Evolutionary conservation across 2,888 invertebrate species (phyloP).

Genomic region (Chaetogeoica ovagalla): DNA sequence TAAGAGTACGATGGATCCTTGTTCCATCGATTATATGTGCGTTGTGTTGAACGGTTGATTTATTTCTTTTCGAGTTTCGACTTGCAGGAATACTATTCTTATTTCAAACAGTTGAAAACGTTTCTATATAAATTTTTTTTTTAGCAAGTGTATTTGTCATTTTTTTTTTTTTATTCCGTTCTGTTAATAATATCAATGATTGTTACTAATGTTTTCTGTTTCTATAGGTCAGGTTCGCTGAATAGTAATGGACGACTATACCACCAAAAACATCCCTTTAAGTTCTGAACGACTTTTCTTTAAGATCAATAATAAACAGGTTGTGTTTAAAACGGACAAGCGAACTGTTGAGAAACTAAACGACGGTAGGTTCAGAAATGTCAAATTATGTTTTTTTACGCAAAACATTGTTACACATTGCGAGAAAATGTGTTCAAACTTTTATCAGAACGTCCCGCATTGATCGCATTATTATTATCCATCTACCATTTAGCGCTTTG

Average conservation of each 20-base stretch:
- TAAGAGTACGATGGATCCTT: not conserved
- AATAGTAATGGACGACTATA: slow-evolving; percentile 16
- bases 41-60: slow-evolving; percentile 32
- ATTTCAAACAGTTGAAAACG: slow-evolving; percentile 3
- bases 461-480: no score
- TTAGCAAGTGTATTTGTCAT: not conserved
- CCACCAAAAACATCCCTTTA: not conserved
- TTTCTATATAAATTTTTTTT: no score
- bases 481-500: no score
- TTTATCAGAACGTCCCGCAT: not conserved
- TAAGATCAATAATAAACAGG: slow-evolving; percentile 51
- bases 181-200: not conserved
- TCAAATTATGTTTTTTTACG: not conserved
- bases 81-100: not conserved
- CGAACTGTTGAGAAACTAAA: slow-evolving; percentile 54
- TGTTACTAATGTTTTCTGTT: not conserved
- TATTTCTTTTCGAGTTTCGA: not conserved
- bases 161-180: not conserved
- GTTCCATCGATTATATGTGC: slow-evolving; percentile 34
- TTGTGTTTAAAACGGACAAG: slow-evolving; percentile 54
- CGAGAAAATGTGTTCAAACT: not conserved
- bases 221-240: not conserved
- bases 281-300: slow-evolving; percentile 30
- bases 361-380: slow-evolving; percentile 48
- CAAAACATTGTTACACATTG: not conserved